Evolutionary conservation across 2,888 invertebrate species (phyloP).

Genomic region (Corbicula japonica): DNA sequence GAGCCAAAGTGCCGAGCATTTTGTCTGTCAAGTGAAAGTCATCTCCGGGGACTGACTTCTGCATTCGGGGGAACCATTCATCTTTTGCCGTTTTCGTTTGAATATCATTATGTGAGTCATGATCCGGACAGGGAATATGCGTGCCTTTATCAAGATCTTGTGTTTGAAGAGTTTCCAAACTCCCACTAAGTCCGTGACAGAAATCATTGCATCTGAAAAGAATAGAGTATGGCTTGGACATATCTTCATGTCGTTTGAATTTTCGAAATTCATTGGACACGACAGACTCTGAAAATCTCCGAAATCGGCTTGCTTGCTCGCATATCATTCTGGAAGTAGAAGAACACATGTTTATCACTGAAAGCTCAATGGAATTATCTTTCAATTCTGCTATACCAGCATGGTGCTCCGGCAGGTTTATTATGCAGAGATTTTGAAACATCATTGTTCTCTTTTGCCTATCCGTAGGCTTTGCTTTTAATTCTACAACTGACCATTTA

Average conservation of each 20-base stretch:
- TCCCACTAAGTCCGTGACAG: background rate
- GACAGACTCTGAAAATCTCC: conserved; percentile 5
- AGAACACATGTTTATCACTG: background rate
- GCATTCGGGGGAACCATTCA: conserved; percentile 2
- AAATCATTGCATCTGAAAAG: conserved; percentile 14
- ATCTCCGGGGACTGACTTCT: background rate
- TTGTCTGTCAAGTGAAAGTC: background rate
- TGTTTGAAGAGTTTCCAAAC: background rate
- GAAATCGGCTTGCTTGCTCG: background rate
- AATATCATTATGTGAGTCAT: background rate
- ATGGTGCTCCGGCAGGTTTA: background rate
- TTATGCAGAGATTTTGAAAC: conserved; percentile 4
- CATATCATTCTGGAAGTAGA: background rate
- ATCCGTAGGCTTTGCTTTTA: background rate
- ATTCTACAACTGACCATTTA: conserved; percentile 5
- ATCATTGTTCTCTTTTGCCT: background rate
- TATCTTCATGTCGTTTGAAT: background rate
- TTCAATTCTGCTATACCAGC: conserved; percentile 2
- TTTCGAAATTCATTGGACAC: background rate
- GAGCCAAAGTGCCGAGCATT: background rate
- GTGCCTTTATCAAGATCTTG: background rate
- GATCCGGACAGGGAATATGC: conserved; percentile 12
- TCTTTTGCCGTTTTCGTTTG: background rate
- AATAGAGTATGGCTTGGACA: background rate
- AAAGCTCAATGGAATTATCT: background rate